Percentiles rank a stretch among this genome's conserved stretches.
Evolutionary conservation across 1,140 invertebrate species (phyloP).

Genomic region (Meloidogyne floridensis): DNA sequence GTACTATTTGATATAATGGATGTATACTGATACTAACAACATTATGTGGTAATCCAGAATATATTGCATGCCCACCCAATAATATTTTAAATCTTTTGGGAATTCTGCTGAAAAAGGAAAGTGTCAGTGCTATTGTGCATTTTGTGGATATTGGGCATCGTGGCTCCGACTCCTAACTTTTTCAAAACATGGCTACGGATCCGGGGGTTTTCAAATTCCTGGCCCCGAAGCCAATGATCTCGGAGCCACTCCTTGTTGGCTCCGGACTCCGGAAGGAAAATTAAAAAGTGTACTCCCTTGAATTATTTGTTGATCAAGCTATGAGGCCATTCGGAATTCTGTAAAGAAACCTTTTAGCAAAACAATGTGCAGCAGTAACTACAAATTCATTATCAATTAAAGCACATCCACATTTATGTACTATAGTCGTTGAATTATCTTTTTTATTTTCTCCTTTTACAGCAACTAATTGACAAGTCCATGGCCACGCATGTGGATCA

Average conservation of each 20-base stretch:
- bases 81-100: constrained; percentile 28
- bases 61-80: constrained; percentile 38
- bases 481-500: constrained; percentile 47
- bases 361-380: constrained; percentile 47
- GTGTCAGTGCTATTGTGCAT: too few relatives aligned
- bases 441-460: constrained; percentile 3
- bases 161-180: too few relatives aligned
- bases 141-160: too few relatives aligned
- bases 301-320: too few relatives aligned
- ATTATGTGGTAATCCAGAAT: constrained; percentile 23
- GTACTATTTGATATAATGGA: constrained; percentile 39
- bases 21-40: constrained; percentile 38
- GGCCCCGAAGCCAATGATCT: too few relatives aligned
- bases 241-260: too few relatives aligned
- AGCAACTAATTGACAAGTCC: constrained; percentile 42
- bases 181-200: too few relatives aligned
- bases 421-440: constrained; percentile 1
- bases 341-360: constrained; percentile 32
- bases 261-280: too few relatives aligned
- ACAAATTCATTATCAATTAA: constrained; percentile 44
- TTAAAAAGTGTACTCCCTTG: too few relatives aligned
- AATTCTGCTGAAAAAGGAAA: constrained; percentile 7
- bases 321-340: background rate
- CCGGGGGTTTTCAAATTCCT: too few relatives aligned
- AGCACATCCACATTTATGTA: constrained; percentile 45